Evolutionary conservation across 64 coral and sea anemone genomes (phyloP).

Genomic region (Platygyra sinensis): DNA sequence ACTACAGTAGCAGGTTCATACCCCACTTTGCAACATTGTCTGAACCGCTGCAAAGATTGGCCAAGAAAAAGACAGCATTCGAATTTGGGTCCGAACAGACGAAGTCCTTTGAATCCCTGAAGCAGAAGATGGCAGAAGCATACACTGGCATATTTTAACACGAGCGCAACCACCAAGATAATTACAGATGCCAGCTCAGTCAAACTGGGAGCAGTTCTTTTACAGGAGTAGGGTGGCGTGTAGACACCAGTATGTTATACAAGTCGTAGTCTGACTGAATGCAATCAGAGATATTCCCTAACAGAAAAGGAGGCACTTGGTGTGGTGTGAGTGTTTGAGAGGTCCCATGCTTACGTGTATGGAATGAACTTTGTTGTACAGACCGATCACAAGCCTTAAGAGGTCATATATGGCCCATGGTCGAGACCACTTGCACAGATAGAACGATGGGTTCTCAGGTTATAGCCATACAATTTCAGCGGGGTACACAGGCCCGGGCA

Average conservation of each 20-base stretch:
- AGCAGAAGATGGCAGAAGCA: too few relatives aligned
- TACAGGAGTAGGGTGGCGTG: too few relatives aligned
- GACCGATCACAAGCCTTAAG: conserved; percentile 43
- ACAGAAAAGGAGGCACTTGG: background rate
- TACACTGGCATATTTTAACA: too few relatives aligned
- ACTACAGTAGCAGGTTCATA: conserved; percentile 1
- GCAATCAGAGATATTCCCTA: background rate
- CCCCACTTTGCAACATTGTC: background rate
- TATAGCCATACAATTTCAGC: conserved; percentile 30
- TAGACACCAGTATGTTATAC: background rate
- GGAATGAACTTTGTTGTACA: conserved; percentile 5
- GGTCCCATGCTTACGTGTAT: conserved; percentile 23
- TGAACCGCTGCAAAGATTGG: too few relatives aligned
- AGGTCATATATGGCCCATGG: background rate
- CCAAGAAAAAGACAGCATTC: too few relatives aligned
- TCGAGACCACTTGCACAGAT: conserved; percentile 31
- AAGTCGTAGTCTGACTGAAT: background rate
- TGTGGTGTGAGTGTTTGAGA: background rate
- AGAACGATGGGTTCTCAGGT: conserved; percentile 35
- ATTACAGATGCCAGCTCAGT: too few relatives aligned
- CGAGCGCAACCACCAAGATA: too few relatives aligned
- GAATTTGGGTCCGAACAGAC: too few relatives aligned
- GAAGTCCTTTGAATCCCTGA: too few relatives aligned
- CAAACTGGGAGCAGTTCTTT: too few relatives aligned
- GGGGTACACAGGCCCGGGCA: background rate